phyloP scores from a whole-genome alignment of 2,888 invertebrate species.

The Emmelina monodactyla region DNA sequence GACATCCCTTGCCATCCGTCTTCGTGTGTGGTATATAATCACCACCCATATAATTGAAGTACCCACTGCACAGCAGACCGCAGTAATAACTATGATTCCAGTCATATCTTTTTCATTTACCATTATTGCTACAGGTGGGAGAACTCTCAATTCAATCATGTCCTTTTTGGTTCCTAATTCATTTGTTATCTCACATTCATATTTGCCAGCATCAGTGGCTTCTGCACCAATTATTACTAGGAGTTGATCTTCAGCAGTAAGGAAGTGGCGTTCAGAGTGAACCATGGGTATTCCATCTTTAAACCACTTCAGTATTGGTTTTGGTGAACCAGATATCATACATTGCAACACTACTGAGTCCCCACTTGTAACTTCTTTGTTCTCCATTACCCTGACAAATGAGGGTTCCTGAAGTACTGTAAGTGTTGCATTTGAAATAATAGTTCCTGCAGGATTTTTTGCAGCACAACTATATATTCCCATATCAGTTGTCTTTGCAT shows the following conservation, averaged over 20 bases:
- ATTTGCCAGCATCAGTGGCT: conserved; percentile 80
- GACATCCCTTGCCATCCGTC: conserved; percentile 65
- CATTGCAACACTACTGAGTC: conserved; percentile 89
- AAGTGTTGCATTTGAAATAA: conserved; percentile 86
- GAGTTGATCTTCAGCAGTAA: conserved; percentile 87
- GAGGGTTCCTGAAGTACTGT: conserved; percentile 87
- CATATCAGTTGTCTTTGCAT: conserved; percentile 87
- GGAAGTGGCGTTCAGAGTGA: conserved; percentile 82
- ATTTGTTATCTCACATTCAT: conserved; percentile 91
- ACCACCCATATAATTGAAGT: conserved; percentile 92
- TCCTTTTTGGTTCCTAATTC: conserved; percentile 80
- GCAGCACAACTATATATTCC: conserved; percentile 95
- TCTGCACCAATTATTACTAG: conserved; percentile 86
- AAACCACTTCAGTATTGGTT: conserved; percentile 82
- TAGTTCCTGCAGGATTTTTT: conserved; percentile 86
- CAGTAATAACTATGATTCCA: conserved; percentile 88
- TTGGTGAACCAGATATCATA: conserved; percentile 84
- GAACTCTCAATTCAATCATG: conserved; percentile 74
- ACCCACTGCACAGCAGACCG: conserved; percentile 90
- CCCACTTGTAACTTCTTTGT: conserved; percentile 83
- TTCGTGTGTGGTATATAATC: conserved; percentile 86
- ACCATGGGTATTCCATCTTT: conserved; percentile 81
- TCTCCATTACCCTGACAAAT: conserved; percentile 85
- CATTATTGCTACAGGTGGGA: conserved; percentile 66
- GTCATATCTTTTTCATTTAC: conserved; percentile 79